Percentiles rank a stretch among this genome's conserved stretches.
phyloP scores from a whole-genome alignment of 1,140 invertebrate genomes.

The Caenorhabditis tropicalis region DNA sequence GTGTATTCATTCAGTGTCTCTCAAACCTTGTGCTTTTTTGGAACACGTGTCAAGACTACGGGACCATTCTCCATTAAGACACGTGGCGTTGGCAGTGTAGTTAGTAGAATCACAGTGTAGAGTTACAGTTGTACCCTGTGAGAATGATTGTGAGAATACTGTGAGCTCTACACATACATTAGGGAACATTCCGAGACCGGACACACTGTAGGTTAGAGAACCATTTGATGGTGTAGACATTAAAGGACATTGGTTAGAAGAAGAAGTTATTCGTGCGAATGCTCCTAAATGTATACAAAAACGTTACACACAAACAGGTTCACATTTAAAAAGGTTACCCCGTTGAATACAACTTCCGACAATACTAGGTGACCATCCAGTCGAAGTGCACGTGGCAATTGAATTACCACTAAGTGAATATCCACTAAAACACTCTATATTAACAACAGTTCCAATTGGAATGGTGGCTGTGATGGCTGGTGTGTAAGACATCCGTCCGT shows the following conservation, averaged over 20 bases:
- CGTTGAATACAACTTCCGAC: constrained; percentile 24
- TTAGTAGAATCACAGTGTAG: constrained; percentile 23
- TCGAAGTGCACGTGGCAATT: constrained; percentile 5
- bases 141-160: neutral
- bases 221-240: neutral
- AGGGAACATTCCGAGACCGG: neutral
- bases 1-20: neutral
- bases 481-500: constrained; percentile 31
- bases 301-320: neutral
- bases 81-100: neutral
- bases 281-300: no score
- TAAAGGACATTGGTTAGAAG: neutral
- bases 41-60: neutral
- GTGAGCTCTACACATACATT: constrained; percentile 26
- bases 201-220: neutral
- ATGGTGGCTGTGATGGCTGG: constrained; percentile 11
- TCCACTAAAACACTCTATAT: constrained; percentile 6
- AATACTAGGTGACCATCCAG: constrained; percentile 22
- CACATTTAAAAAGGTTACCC: neutral
- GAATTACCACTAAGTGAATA: neutral
- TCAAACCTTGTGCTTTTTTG: neutral
- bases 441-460: neutral
- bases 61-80: neutral
- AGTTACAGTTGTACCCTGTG: constrained; percentile 28
- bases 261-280: no score